phyloP scores from a whole-genome alignment of 2,888 invertebrate genomes.

The Embidobia sp. region DNA sequence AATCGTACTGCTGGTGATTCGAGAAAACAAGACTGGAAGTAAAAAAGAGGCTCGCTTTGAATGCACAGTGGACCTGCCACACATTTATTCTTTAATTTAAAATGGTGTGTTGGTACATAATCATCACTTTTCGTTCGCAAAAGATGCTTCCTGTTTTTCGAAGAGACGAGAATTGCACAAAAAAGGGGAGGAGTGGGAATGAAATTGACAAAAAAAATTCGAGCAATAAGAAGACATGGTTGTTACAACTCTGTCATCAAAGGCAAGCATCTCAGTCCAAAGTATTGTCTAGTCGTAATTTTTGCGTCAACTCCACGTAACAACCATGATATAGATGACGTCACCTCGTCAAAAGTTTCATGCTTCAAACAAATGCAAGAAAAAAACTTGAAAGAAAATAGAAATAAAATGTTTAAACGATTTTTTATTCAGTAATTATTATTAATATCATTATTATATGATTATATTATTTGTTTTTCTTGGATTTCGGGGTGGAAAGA shows the following conservation, averaged over 20 bases:
- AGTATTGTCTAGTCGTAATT: conserved; percentile 30
- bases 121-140: conserved; percentile 17
- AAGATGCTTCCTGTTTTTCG: too few relatives aligned
- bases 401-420: too few relatives aligned
- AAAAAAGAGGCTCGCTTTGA: conserved; percentile 47
- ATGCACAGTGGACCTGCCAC: conserved; percentile 72
- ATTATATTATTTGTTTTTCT: too few relatives aligned
- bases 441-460: too few relatives aligned
- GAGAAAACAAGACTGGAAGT: conserved; percentile 30
- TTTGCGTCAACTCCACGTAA: conserved; percentile 54
- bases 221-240: too few relatives aligned
- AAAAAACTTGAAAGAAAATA: too few relatives aligned
- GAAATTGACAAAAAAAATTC: too few relatives aligned
- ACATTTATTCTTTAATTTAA: conserved; percentile 45
- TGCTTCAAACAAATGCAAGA: too few relatives aligned
- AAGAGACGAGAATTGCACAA: too few relatives aligned
- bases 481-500: conserved; percentile 18
- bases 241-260: conserved; percentile 22
- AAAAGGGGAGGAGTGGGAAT: too few relatives aligned
- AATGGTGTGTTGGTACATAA: conserved; percentile 47
- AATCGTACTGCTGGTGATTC: conserved; percentile 79
- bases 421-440: too few relatives aligned
- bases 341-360: conserved; percentile 14
- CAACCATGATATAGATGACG: conserved; percentile 36
- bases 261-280: not conserved